These are phyloP conservation scores for Hypotaenidia okinawae DNA, from an alignment of 2,797 vertebrate genomes.

Conservation along the genomic window DNA sequence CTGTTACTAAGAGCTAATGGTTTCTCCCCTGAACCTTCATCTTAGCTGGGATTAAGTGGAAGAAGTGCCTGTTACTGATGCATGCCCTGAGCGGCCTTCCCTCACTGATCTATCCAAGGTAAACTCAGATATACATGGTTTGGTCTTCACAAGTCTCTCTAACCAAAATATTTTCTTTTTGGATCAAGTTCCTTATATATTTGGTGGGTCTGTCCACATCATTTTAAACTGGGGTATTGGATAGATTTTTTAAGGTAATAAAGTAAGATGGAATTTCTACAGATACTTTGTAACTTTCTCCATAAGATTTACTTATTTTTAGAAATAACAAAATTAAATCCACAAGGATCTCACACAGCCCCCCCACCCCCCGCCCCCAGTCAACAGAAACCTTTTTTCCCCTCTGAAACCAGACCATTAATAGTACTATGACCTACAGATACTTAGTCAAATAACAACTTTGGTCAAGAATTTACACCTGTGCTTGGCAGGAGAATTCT, in stretches of 20 bases:
- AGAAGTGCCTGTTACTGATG: not conserved
- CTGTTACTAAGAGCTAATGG: not conserved
- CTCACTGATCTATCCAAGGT: not conserved
- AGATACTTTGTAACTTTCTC: not conserved
- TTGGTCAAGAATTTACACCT: not conserved
- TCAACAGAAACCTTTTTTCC: not conserved
- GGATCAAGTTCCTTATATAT: not conserved
- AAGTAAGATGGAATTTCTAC: not conserved
- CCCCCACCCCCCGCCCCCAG: not conserved
- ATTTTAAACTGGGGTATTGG: not conserved
- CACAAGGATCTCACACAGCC: not conserved
- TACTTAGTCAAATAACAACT: not conserved
- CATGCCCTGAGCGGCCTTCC: accelerated
- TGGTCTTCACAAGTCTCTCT: not conserved
- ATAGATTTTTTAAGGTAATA: not conserved
- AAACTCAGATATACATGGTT: not conserved
- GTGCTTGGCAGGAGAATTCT: not conserved
- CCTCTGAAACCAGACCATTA: not conserved
- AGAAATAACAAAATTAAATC: slow-evolving; percentile 6
- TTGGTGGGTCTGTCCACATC: not conserved
- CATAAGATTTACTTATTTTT: not conserved
- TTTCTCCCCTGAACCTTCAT: not conserved
- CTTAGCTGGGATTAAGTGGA: not conserved
- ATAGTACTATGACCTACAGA: not conserved
- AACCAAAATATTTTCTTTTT: not conserved